These are phyloP conservation scores for Meteorus colon DNA, from an alignment of 2,888 invertebrate genomes.

Conservation along the genomic window DNA sequence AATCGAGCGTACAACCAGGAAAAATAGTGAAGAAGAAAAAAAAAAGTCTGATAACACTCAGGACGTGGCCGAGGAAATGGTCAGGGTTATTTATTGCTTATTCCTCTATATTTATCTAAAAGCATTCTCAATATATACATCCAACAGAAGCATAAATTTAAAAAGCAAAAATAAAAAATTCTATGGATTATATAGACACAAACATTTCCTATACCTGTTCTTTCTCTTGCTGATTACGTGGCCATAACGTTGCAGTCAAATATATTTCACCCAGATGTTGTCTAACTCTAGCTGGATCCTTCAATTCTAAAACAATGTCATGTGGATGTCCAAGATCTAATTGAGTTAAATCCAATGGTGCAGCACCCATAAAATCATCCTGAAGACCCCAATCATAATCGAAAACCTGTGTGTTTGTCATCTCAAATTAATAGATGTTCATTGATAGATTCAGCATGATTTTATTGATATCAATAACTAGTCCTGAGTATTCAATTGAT, in stretches of 20 bases:
- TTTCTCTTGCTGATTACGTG: slow-evolving; percentile 93
- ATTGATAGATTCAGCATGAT: background rate
- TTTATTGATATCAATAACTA: background rate
- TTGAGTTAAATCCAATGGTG: slow-evolving; percentile 87
- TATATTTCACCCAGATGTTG: slow-evolving; percentile 88
- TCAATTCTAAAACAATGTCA: slow-evolving; percentile 86
- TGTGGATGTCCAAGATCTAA: slow-evolving; percentile 85
- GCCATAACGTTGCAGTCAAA: slow-evolving; percentile 89
- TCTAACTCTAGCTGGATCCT: slow-evolving; percentile 82
- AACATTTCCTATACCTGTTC: slow-evolving; percentile 32
- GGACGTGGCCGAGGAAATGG: background rate
- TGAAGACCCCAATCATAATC: slow-evolving; percentile 98
- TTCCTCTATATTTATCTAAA: background rate
- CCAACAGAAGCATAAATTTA: background rate
- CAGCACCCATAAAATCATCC: slow-evolving; percentile 98
- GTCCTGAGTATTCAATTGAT: background rate
- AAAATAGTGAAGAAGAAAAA: background rate
- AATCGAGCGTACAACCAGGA: background rate
- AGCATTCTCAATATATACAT: background rate
- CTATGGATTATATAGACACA: background rate
- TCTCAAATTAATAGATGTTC: background rate
- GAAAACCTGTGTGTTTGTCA: slow-evolving; percentile 80
- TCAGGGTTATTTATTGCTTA: background rate
- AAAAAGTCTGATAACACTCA: background rate
- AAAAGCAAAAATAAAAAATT: background rate